These are phyloP conservation scores for Craniophora ligustri DNA, from an alignment of 2,888 invertebrate genomes.

Conservation along the genomic window DNA sequence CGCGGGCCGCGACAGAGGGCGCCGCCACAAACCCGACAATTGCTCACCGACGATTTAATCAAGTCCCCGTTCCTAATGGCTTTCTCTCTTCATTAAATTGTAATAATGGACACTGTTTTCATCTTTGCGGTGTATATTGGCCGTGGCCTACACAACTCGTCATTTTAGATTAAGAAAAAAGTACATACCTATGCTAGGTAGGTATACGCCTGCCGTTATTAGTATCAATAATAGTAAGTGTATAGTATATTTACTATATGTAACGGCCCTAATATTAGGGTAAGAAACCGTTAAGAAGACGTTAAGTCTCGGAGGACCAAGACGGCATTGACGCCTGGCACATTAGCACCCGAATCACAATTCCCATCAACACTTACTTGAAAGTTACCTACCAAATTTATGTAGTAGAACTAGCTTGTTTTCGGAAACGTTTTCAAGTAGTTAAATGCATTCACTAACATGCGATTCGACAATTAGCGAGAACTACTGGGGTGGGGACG, in stretches of 20 bases:
- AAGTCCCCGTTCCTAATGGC: conserved; percentile 81
- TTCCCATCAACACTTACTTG: conserved; percentile 58
- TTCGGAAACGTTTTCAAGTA: conserved; percentile 82
- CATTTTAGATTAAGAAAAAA: too few relatives aligned
- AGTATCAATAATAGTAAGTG: conserved; percentile 11
- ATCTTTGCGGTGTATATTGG: conserved; percentile 68
- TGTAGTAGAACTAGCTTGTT: conserved; percentile 76
- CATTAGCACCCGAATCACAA: conserved; percentile 68
- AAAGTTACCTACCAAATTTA: conserved; percentile 68
- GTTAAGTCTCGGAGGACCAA: conserved; percentile 47
- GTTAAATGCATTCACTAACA: conserved; percentile 72
- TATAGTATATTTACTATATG: background rate
- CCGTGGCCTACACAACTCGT: conserved; percentile 59
- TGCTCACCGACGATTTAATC: conserved; percentile 84
- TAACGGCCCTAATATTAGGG: conserved; percentile 13
- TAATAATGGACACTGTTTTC: conserved; percentile 83
- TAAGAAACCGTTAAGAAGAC: conserved; percentile 23
- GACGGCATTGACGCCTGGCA: conserved; percentile 57
- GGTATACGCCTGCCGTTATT: conserved; percentile 20
- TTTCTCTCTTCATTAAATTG: conserved; percentile 85
- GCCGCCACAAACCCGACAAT: conserved; percentile 69
- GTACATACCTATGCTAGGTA: too few relatives aligned
- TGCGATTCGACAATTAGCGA: conserved; percentile 78
- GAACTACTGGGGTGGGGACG: conserved; percentile 55
- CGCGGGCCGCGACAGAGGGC: conserved; percentile 69